phyloP scores from a whole-genome alignment of 2,797 vertebrate species.

The Helicolenus hilgendorfi region DNA sequence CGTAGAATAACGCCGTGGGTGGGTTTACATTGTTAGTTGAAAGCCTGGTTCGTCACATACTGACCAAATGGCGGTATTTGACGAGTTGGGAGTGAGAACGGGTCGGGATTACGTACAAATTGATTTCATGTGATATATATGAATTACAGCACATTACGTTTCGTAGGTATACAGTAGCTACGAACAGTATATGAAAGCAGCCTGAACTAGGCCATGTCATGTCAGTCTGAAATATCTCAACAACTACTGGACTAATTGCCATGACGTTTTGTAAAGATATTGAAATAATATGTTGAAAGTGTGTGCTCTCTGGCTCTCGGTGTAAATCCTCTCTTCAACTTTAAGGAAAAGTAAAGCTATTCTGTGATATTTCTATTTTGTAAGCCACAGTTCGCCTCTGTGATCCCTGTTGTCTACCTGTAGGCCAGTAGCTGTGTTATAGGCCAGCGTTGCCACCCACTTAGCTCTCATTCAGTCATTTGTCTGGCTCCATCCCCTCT shows the following conservation, averaged over 20 bases:
- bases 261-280: background rate
- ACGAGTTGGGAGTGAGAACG: too few species aligned
- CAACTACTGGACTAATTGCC: background rate
- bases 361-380: background rate
- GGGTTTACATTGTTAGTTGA: too few species aligned
- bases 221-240: too few species aligned
- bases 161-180: too few species aligned
- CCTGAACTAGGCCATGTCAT: background rate
- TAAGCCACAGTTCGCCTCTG: background rate
- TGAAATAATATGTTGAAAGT: background rate
- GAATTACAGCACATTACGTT: too few species aligned
- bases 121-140: too few species aligned
- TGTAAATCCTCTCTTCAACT: background rate
- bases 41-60: too few species aligned
- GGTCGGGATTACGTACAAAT: too few species aligned
- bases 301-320: background rate
- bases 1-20: too few species aligned
- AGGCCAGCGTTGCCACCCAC: slow-evolving; percentile 79
- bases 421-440: slow-evolving; percentile 46
- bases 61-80: too few species aligned
- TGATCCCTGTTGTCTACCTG: slow-evolving; percentile 56
- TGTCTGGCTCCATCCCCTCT: slow-evolving; percentile 93
- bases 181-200: too few species aligned
- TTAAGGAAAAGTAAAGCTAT: background rate
- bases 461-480: slow-evolving; percentile 92